These are phyloP conservation scores for Keiferia lycopersicella DNA, from an alignment of 2,888 invertebrate species.

Conservation along the genomic window DNA sequence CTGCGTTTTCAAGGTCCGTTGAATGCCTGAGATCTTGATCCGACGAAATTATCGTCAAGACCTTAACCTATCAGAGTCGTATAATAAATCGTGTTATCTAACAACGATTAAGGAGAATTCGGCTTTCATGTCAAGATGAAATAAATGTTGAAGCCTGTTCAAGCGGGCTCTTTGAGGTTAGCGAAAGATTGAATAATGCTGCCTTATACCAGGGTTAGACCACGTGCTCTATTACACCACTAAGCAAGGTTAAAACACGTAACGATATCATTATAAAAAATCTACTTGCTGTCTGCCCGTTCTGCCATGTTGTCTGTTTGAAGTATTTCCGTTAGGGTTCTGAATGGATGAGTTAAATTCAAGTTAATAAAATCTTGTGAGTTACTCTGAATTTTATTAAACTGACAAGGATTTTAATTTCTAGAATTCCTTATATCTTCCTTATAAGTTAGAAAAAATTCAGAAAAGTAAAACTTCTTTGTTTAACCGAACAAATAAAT, in stretches of 20 bases:
- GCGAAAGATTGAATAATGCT: constrained; percentile 20
- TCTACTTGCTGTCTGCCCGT: constrained; percentile 3
- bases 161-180: constrained; percentile 14
- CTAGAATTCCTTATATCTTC: too few relatives aligned
- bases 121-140: constrained; percentile 23
- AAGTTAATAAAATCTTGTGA: neutral
- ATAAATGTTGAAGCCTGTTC: constrained; percentile 20
- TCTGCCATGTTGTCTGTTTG: constrained; percentile 8
- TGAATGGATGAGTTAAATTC: neutral
- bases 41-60: constrained; percentile 27
- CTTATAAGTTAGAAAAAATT: too few relatives aligned
- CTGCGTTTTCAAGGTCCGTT: constrained; percentile 32
- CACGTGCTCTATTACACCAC: constrained; percentile 15
- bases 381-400: too few relatives aligned
- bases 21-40: constrained; percentile 23
- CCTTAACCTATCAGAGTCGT: constrained; percentile 28
- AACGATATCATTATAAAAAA: constrained; percentile 11
- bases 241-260: constrained; percentile 13
- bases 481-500: too few relatives aligned
- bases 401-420: too few relatives aligned
- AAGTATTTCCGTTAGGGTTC: neutral
- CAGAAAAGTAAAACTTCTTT: too few relatives aligned
- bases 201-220: constrained; percentile 16
- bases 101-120: constrained; percentile 16
- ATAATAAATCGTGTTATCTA: constrained; percentile 23